Evolutionary conservation across 2,888 invertebrate species (phyloP).

Genomic region (Pemphredon lugubris): DNA sequence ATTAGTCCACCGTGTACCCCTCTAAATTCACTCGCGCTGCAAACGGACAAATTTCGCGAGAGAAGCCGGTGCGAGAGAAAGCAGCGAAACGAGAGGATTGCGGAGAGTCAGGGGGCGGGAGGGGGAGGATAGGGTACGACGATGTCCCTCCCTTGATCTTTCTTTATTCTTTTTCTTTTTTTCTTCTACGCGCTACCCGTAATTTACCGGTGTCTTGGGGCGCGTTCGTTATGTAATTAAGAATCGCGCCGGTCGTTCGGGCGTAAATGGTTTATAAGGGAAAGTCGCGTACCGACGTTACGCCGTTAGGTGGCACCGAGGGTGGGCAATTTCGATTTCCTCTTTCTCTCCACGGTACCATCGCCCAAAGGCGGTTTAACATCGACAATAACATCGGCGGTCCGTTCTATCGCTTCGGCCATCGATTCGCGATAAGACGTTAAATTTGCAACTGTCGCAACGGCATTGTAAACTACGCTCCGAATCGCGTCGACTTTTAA

Average conservation of each 20-base stretch:
- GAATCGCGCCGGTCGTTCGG: slow-evolving; percentile 26
- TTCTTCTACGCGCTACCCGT: slow-evolving; percentile 18
- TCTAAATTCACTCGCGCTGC: slow-evolving; percentile 75
- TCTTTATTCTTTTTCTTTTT: slow-evolving; percentile 18
- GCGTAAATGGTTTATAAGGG: slow-evolving; percentile 52
- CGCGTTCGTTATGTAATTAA: slow-evolving; percentile 60
- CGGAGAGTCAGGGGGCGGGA: slow-evolving; percentile 5
- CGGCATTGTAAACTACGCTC: not conserved
- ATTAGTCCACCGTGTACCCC: slow-evolving; percentile 74
- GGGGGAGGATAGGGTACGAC: slow-evolving; percentile 46
- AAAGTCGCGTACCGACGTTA: slow-evolving; percentile 1
- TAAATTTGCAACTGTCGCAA: slow-evolving; percentile 23
- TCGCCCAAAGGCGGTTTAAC: not conserved
- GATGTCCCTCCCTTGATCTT: slow-evolving; percentile 38
- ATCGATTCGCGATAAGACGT: slow-evolving; percentile 4
- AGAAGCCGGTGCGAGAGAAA: slow-evolving; percentile 14
- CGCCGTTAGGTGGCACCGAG: too few species aligned
- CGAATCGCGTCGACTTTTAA: slow-evolving; percentile 31
- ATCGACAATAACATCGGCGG: not conserved
- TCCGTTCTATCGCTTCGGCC: not conserved
- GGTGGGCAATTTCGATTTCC: too few species aligned
- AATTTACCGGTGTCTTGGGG: slow-evolving; percentile 59
- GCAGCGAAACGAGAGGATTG: slow-evolving; percentile 12
- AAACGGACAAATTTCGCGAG: slow-evolving; percentile 71
- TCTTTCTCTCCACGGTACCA: too few species aligned